A percentile compares a stretch with the other conserved stretches of the same genome.
Evolutionary conservation across 2,888 invertebrate species (phyloP).

Genomic region (Agrotis segetum): DNA sequence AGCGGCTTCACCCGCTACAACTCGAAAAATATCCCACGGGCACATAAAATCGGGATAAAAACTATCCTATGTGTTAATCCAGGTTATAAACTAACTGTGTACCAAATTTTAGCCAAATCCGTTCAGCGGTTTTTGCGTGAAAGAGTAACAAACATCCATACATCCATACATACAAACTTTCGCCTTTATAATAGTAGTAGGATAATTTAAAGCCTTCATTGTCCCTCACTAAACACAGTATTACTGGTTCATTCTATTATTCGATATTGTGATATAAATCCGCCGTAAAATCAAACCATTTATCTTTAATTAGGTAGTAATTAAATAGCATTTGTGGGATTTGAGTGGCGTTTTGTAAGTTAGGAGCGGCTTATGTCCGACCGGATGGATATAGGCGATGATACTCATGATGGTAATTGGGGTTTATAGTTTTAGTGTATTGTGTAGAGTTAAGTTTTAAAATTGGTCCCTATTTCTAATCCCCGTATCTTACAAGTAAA

Average conservation of each 20-base stretch:
- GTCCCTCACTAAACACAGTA: constrained; percentile 6
- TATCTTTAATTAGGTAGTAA: constrained; percentile 46
- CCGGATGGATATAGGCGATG: not conserved
- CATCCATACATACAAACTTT: no score
- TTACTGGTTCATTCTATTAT: constrained; percentile 4
- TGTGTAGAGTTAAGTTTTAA: not conserved
- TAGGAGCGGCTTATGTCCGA: constrained; percentile 20
- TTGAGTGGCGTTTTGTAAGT: constrained; percentile 13
- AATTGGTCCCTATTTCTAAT: no score
- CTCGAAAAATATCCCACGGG: no score
- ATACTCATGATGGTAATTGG: not conserved
- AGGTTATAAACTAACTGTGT: no score
- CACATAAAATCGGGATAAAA: no score
- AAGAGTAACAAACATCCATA: no score
- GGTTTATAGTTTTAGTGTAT: not conserved
- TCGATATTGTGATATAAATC: constrained; percentile 8
- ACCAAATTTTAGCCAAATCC: no score
- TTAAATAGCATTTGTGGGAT: constrained; percentile 32
- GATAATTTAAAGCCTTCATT: not conserved
- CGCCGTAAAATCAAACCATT: constrained; percentile 11
- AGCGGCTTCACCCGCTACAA: no score
- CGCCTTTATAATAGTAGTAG: no score
- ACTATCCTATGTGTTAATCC: no score
- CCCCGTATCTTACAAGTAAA: no score
- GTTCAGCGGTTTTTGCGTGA: no score